Evolutionary conservation across 2,888 invertebrate species (phyloP).

Genomic region (Latheticus oryzae): DNA sequence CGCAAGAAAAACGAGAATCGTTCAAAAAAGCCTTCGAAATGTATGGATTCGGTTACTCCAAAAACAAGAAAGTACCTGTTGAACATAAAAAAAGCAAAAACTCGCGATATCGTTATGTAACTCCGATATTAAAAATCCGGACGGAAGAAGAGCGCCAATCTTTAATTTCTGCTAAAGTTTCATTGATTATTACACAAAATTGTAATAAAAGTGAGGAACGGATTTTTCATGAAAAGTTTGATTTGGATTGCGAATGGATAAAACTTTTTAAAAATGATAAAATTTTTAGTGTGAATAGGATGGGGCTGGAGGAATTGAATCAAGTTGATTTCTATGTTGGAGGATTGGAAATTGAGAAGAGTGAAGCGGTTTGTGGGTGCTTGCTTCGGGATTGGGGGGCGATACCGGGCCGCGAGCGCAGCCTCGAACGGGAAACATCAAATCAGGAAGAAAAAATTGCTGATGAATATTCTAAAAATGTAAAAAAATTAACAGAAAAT

Average conservation of each 20-base stretch:
- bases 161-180: constrained; percentile 59
- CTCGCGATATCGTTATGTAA: constrained; percentile 59
- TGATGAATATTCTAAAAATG: too few species aligned
- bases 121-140: constrained; percentile 58
- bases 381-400: constrained; percentile 72
- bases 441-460: background rate
- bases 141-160: constrained; percentile 58
- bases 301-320: constrained; percentile 39
- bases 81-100: constrained; percentile 49
- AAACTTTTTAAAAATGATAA: constrained; percentile 39
- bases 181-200: constrained; percentile 51
- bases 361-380: constrained; percentile 63
- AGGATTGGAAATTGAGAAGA: constrained; percentile 62
- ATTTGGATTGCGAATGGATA: background rate
- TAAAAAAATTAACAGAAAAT: too few species aligned
- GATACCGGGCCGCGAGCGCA: constrained; percentile 73
- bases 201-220: background rate
- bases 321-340: constrained; percentile 44
- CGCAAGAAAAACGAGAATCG: constrained; percentile 48
- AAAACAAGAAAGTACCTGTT: constrained; percentile 34
- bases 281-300: constrained; percentile 44
- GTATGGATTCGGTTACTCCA: constrained; percentile 70
- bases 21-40: constrained; percentile 70
- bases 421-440: constrained; percentile 1
- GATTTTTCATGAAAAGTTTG: constrained; percentile 18